Evolutionary conservation across 2,797 vertebrate genomes (phyloP).

Genomic region (Tadarida brasiliensis): DNA sequence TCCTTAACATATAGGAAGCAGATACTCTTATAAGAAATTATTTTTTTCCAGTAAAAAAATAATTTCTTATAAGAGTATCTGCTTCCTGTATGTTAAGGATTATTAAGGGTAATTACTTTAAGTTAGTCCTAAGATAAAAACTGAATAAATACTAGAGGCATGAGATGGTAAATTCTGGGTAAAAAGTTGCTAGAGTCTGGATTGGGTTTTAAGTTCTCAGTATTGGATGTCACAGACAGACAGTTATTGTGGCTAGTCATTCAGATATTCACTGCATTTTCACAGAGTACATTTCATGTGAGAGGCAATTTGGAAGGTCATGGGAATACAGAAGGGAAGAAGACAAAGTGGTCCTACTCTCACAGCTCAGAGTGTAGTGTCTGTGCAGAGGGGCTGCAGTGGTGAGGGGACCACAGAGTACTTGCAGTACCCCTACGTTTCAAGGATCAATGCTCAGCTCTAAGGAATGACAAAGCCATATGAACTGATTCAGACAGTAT

Average conservation of each 20-base stretch:
- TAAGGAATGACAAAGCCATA: not conserved
- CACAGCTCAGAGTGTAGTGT: not conserved
- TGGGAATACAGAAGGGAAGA: not conserved
- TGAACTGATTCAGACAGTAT: not conserved
- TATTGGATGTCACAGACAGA: not conserved
- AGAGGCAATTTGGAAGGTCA: not conserved
- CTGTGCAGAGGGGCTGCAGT: fast-evolving
- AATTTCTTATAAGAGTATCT: not conserved
- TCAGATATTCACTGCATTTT: not conserved
- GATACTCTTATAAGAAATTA: not conserved
- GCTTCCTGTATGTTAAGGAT: not conserved
- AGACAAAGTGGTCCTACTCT: not conserved
- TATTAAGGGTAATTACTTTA: not conserved
- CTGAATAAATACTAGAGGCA: not conserved
- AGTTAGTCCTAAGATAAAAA: not conserved
- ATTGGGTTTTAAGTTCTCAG: constrained; percentile 8
- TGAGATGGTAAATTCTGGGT: not conserved
- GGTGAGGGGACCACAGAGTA: not conserved
- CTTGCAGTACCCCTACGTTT: not conserved
- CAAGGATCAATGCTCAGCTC: not conserved
- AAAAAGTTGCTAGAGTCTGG: not conserved
- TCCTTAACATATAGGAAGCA: not conserved
- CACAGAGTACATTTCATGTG: not conserved
- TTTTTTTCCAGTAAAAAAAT: no score
- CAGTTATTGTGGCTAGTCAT: not conserved